A percentile compares a stretch with the other conserved stretches of the same genome.
Conservation (phyloP, 2,888 invertebrate species). For the Orchesella flavescens region DNA sequence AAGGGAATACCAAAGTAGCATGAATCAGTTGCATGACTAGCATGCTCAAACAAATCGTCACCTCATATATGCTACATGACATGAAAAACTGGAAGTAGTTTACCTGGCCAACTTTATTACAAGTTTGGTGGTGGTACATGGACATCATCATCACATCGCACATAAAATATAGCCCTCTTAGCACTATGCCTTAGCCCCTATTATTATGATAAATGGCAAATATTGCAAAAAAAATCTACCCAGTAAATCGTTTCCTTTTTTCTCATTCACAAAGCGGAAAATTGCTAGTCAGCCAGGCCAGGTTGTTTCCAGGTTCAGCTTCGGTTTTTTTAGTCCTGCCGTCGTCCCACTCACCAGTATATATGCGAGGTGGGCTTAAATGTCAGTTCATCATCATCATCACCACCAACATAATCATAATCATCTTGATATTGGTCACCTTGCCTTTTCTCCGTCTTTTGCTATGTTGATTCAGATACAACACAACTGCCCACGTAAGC, state of each 20-base stretch:
- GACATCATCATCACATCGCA: too few relatives aligned
- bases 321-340: too few relatives aligned
- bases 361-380: not conserved
- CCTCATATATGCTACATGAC: too few relatives aligned
- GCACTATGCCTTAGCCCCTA: too few relatives aligned
- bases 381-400: slow-evolving; percentile 2
- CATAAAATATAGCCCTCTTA: too few relatives aligned
- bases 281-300: not conserved
- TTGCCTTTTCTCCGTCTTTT: not conserved
- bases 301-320: too few relatives aligned
- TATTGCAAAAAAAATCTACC: slow-evolving; percentile 15
- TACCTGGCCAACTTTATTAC: too few relatives aligned
- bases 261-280: slow-evolving; percentile 27
- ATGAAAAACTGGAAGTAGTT: too few relatives aligned
- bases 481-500: too few relatives aligned
- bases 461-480: too few relatives aligned
- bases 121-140: too few relatives aligned
- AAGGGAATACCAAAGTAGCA: not conserved
- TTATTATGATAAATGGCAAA: slow-evolving; percentile 21
- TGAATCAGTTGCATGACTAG: not conserved
- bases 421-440: not conserved
- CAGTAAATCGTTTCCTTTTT: slow-evolving; percentile 9
- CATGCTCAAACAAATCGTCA: not conserved
- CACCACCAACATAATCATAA: not conserved
- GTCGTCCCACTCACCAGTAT: not conserved